phyloP scores from a whole-genome alignment of 2,797 vertebrate species.

The Peromyscus eremicus region DNA sequence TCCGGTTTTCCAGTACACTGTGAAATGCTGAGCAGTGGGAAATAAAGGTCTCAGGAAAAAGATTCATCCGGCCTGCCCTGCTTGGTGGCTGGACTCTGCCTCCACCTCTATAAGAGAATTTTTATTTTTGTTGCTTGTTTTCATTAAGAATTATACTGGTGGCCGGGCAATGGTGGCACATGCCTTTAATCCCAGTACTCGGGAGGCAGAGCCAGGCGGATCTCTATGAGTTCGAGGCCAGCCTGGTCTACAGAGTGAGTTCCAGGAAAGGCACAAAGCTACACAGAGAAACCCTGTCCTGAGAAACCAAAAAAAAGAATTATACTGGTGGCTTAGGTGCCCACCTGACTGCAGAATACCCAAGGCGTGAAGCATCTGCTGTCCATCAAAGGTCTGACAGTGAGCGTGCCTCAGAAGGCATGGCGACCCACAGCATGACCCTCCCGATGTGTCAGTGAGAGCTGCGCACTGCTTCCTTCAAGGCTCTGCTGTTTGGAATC shows the following conservation, averaged over 20 bases:
- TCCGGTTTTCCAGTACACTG: background rate
- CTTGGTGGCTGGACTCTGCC: background rate
- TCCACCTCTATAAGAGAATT: background rate
- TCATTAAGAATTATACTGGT: background rate
- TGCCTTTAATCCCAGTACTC: too few relatives aligned
- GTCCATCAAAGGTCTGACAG: background rate
- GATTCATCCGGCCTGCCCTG: background rate
- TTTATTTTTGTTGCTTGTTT: background rate
- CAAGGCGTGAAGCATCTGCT: background rate
- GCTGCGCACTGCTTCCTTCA: background rate
- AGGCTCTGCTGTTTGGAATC: background rate
- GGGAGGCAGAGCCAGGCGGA: too few relatives aligned
- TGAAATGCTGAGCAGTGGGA: background rate
- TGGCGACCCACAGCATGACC: accelerated
- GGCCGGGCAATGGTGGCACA: too few relatives aligned
- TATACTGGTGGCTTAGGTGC: background rate
- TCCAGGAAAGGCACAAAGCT: too few relatives aligned
- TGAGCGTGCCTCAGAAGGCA: accelerated
- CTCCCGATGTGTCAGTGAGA: background rate
- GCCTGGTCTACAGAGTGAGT: too few relatives aligned
- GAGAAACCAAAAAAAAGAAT: too few relatives aligned
- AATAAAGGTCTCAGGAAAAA: background rate
- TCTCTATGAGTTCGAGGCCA: too few relatives aligned
- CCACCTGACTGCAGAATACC: background rate
- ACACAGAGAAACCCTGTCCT: too few relatives aligned